Evolutionary conservation across 2,113 vertebrate genomes (phyloP).

Genomic region (Fulica atra): DNA sequence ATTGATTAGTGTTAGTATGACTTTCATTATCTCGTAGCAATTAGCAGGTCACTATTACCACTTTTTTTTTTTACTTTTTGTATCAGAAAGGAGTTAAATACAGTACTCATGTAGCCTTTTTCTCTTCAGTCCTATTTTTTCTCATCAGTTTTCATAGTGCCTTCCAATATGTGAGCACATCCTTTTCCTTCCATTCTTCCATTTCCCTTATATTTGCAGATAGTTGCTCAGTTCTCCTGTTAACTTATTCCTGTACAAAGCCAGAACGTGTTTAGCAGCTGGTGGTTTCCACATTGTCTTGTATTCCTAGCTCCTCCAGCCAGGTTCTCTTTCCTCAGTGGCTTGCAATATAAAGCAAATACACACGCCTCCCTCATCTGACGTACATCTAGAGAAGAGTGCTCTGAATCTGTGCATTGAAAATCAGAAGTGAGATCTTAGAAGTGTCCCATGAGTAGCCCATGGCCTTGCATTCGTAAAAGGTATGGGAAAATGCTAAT

Average conservation of each 20-base stretch:
- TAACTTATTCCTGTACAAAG: neutral
- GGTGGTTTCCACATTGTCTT: neutral
- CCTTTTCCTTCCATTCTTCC: neutral
- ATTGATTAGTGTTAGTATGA: neutral
- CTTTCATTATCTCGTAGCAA: neutral
- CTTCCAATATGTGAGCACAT: neutral
- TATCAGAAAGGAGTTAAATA: neutral
- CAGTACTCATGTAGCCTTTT: neutral
- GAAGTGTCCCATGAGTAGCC: neutral
- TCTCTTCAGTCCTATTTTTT: neutral
- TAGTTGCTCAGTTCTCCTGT: neutral
- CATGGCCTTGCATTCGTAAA: neutral
- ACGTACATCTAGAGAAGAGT: neutral
- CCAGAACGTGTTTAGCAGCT: neutral
- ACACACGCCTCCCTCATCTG: neutral
- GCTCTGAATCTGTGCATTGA: neutral
- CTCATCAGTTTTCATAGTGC: neutral
- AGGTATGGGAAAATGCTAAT: neutral
- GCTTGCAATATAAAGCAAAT: neutral
- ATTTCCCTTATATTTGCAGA: neutral
- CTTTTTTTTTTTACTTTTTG: neutral
- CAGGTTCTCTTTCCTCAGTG: neutral
- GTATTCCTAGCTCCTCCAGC: neutral
- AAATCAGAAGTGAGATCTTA: neutral
- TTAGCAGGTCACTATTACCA: neutral